Conservation (phyloP, 2,888 invertebrate genomes). For the Pammene fasciana region DNA sequence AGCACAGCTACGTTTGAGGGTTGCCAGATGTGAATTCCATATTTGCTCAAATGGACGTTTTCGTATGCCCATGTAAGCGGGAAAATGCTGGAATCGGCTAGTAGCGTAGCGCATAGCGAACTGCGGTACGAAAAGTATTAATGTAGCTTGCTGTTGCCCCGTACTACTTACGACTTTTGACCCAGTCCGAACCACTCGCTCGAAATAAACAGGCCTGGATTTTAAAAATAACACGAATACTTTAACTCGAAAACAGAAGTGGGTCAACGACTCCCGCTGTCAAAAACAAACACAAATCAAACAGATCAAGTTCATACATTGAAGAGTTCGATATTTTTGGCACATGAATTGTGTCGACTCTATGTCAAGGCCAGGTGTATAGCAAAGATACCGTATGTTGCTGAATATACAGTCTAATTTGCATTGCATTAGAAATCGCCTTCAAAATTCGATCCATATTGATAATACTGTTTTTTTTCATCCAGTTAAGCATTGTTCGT, state of each 20-base stretch:
- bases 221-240: constrained; percentile 20
- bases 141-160: no score
- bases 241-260: constrained; percentile 18
- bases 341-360: constrained; percentile 24
- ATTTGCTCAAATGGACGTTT: no score
- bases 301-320: constrained; percentile 32
- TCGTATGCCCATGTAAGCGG: no score
- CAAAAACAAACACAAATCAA: constrained; percentile 28
- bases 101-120: no score
- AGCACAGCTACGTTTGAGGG: no score
- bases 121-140: no score
- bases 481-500: background rate
- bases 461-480: constrained; percentile 29
- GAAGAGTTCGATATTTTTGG: constrained; percentile 30
- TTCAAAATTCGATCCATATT: constrained; percentile 29
- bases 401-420: background rate
- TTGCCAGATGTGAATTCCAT: no score
- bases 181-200: constrained; percentile 3
- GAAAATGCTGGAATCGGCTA: no score
- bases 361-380: constrained; percentile 27
- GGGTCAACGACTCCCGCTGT: constrained; percentile 29
- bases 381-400: background rate
- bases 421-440: background rate
- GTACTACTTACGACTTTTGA: background rate
- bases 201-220: constrained; percentile 18